Evolutionary conservation across 2,797 vertebrate genomes (phyloP), one percentile per base, ranked within the genome.

Genomic region (Chelonia mydas): DNA sequence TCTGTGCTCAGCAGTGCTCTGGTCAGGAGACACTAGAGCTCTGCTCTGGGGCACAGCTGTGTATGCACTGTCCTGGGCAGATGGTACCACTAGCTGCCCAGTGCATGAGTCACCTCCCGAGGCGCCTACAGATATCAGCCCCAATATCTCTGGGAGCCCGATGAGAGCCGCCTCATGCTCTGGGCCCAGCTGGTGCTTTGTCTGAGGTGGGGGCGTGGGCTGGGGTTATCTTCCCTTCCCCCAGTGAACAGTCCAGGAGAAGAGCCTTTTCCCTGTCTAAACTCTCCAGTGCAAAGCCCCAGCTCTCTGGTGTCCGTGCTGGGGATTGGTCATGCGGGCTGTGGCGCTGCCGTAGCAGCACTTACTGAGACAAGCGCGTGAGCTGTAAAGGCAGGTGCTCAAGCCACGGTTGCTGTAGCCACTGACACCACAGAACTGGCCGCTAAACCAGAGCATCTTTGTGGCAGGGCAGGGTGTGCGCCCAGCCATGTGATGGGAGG

Each of bases 11-110:
- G 68, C 45, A 84, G 57, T 72, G 87, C 16, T 93, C 59, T 92
- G 74, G 93, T 95, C 92, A 84, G 74, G 83, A 96, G 83, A 93
- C 87, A 81, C 89, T 83, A 6, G 94, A 81, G 68, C 6, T 54
- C 90, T 86, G 94, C 68, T 5, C 82, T 97, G 83, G 85, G 12
- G 31, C 61, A 68, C 61, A 19, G 28, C 45, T 77, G 0, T 76
- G 28, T 15, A 15, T 85, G 51, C 81, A 23, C 12, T 87, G n/a
- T 84, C 16, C 1, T 28, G 33, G 17, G 28, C 13, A 50, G 37
- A 45, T 31, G 61, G 74, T 87, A 55, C 7, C n/a, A 51, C 25
- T n/a, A 27, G 33, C 17, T 28, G 27, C 88, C 87, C 84, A 57
- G 51, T 11, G 31, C 68, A 72, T 74, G 92, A 78, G 5, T 13